Base-by-base conservation (phyloP, 2,888 invertebrate genomes). In the Arge pagana region DNA sequence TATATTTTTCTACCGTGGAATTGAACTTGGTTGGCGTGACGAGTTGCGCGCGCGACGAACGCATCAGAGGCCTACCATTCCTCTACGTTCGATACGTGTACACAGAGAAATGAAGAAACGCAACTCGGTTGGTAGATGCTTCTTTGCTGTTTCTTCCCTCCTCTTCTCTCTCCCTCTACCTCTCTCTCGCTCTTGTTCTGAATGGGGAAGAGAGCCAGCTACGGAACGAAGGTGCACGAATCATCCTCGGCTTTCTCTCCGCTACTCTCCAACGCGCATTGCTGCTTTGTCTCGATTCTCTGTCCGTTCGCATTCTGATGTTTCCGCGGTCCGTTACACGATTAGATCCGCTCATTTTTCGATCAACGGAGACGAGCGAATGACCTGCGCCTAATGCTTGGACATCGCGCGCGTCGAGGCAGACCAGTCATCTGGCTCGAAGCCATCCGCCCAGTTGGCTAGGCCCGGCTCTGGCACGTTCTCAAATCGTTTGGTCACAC, bases 311-410 rank as follows among this genome's bases (percentile, higher is more conserved):
- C 31, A 11, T 23, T 45, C 45, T 45, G 10, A 16, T 18, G 23
- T 16, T 35, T 33, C 23, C 15, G 13, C 24, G 13, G 30, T 45
- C 45, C 45, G 45, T 45, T 33, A 45, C 23, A n/a, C 33, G 23
- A 30, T 45, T 45, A 21, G 45, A 33, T 19, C 28, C 33, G 45
- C 33, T 45, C 15, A 30, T 45, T 24, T 45, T 33, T 35, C 23
- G 45, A 45, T 45, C 16, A 33, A 21, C 33, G n/a, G n/a, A 45
- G 21, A 18, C 31, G 19, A 35, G 45, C 45, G 33, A 33, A 35
- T 23, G 45, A 45, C 33, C 45, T 45, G 23, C 33, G 23, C 13
- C 23, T 45, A 45, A 45, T 26, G 33, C 15, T 45, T 31, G 15
- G 33, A 23, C 33, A 35, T 45, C 21, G 8, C 21, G 33, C 45